Evolutionary conservation across 1,140 invertebrate genomes (phyloP), one percentile per base, ranked within the genome.

Genomic region (Drosophila pseudoobscura): DNA sequence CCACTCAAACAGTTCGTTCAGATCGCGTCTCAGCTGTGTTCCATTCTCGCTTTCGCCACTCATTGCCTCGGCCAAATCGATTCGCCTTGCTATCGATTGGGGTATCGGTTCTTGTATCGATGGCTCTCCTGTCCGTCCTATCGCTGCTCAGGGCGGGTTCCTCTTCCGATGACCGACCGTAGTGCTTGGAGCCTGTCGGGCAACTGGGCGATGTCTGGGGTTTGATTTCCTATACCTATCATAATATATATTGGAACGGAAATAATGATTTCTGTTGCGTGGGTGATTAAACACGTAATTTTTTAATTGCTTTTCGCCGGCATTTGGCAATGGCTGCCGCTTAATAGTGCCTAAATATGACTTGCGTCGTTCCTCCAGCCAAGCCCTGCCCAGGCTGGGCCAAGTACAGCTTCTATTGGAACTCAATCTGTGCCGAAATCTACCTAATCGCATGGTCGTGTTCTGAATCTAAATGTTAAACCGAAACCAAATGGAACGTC

Each of bases 301-400:
- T 72, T 62, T 75, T 76, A 79, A 83, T 83, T 79, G 80, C 61
- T 72, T 84, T 84, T 72, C 15, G 49, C 49, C 52, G 49, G 35
- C 49, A 59, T 66, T 71, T 83, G 35, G 35, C 31, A 11, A 35
- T 70, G 63, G 44, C 43, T 47, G 39, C 8, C n/a, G 61, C 47
- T 79, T 84, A 84, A 84, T 83, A 75, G 80, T 84, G 80, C 65
- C 79, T 61, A 84, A 84, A 84, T 66, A 70, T 71, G 75, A 74
- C 35, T 35, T 4, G 31, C n/a, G n/a, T n/a, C 39, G 47, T 31
- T 17, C 7, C 50, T 26, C 44, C 44, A 39, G 15, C 24, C 43
- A 2, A 9, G 31, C 31, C 31, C 31, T 9, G 31, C 3, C 11
- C 11, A 39, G 35, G 3, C 35, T 13, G 8, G 11, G 35, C 31